Percentiles rank a stretch among this genome's conserved stretches.
Conservation (phyloP, 2,888 invertebrate species). For the Chorisops tibialis region DNA sequence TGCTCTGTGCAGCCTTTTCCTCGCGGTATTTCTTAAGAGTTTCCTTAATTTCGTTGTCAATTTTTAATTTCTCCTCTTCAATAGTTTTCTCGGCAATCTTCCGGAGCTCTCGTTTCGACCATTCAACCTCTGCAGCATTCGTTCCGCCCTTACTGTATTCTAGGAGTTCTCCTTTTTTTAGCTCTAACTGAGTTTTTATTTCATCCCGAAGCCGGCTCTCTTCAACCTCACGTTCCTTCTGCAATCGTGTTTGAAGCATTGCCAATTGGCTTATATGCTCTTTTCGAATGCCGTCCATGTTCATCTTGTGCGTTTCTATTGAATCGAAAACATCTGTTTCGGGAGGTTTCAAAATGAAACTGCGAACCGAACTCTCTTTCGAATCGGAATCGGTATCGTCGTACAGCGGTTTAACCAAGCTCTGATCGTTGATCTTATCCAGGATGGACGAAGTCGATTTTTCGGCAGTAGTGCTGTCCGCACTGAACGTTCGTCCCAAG, state of each 20-base stretch:
- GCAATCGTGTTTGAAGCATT: conserved; percentile 56
- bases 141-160: conserved; percentile 41
- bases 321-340: conserved; percentile 40
- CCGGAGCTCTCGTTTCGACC: conserved; percentile 28
- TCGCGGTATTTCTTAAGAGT: conserved; percentile 37
- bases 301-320: conserved; percentile 50
- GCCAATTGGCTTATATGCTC: conserved; percentile 45
- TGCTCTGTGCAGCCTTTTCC: conserved; percentile 50
- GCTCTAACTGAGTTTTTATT: conserved; percentile 55
- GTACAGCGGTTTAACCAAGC: conserved; percentile 44
- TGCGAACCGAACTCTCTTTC: conserved; percentile 47
- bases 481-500: conserved; percentile 35
- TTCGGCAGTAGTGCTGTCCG: conserved; percentile 30
- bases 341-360: conserved; percentile 48
- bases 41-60: conserved; percentile 27
- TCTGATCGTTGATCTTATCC: conserved; percentile 43
- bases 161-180: conserved; percentile 43
- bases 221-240: conserved; percentile 48
- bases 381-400: conserved; percentile 51
- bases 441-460: conserved; percentile 35
- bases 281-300: conserved; percentile 49
- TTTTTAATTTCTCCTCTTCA: conserved; percentile 38
- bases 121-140: conserved; percentile 41
- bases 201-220: conserved; percentile 56
- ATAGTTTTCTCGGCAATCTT: conserved; percentile 31